Evolutionary conservation across 2,888 invertebrate species (phyloP).

Genomic region (Mongoloraphidia duomilia): DNA sequence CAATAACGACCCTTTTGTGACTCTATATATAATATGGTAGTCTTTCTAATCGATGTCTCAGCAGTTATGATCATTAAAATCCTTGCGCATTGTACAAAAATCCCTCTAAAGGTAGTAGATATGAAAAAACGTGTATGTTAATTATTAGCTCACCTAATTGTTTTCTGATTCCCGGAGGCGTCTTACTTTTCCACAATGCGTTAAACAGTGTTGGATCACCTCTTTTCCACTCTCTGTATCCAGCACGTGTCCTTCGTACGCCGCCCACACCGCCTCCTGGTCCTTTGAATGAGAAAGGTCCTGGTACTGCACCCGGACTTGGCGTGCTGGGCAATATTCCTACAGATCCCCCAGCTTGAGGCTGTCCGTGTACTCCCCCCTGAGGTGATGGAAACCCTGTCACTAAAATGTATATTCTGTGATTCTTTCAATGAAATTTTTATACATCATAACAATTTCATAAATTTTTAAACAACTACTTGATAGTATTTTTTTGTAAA

Average conservation of each 20-base stretch:
- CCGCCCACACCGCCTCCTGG: slow-evolving; percentile 43
- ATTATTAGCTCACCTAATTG: slow-evolving; percentile 37
- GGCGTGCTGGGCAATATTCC: slow-evolving; percentile 31
- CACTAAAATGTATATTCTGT: no score
- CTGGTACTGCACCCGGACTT: slow-evolving; percentile 35
- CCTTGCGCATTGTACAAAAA: no score
- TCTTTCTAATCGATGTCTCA: no score
- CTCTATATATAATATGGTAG: no score
- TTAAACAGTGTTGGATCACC: slow-evolving; percentile 59
- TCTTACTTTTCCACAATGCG: slow-evolving; percentile 58
- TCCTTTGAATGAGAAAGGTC: slow-evolving; percentile 29
- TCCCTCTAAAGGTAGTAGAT: not conserved
- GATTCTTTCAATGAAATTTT: not conserved
- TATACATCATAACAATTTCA: not conserved
- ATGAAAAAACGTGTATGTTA: not conserved
- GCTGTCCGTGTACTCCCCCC: slow-evolving; percentile 41
- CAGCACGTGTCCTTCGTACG: slow-evolving; percentile 36
- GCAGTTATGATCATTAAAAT: not conserved
- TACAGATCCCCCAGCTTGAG: slow-evolving; percentile 31
- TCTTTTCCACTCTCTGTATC: slow-evolving; percentile 56
- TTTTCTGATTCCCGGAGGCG: slow-evolving; percentile 53
- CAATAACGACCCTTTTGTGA: no score
- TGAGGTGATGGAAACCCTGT: slow-evolving; percentile 34
- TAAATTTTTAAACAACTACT: no score
- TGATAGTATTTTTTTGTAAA: no score